Conservation (phyloP, 2,888 invertebrate species). For the Aphodius sticticus region DNA sequence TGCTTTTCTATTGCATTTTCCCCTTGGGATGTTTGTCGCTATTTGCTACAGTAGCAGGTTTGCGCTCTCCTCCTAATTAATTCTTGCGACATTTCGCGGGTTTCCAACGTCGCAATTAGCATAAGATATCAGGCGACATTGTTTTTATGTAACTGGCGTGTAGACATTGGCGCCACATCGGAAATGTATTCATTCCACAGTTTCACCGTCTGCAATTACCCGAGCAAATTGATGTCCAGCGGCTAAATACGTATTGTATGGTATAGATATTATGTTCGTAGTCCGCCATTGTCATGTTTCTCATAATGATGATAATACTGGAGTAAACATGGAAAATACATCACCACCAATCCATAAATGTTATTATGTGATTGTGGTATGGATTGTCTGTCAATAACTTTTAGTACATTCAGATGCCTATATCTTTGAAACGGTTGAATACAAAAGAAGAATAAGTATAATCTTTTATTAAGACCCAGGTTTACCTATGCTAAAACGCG, state of each 20-base stretch:
- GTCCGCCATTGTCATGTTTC: neutral
- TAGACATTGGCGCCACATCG: neutral
- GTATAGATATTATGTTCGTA: neutral
- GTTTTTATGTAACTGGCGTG: conserved; percentile 11
- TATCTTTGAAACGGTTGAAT: too few relatives aligned
- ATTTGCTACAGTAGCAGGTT: neutral
- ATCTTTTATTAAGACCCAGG: too few relatives aligned
- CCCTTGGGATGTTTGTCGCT: neutral
- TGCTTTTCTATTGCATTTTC: neutral
- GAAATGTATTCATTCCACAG: neutral
- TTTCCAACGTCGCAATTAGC: conserved; percentile 23
- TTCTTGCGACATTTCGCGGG: conserved; percentile 21
- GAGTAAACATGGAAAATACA: too few relatives aligned
- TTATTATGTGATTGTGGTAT: too few relatives aligned
- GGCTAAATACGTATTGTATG: neutral
- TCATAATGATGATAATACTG: too few relatives aligned
- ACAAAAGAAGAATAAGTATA: too few relatives aligned
- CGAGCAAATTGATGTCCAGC: neutral
- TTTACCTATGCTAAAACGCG: too few relatives aligned
- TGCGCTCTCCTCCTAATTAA: conserved; percentile 9
- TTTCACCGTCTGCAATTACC: neutral
- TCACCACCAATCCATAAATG: too few relatives aligned
- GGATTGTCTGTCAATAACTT: too few relatives aligned
- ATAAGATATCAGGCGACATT: conserved; percentile 19
- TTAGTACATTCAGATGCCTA: too few relatives aligned